Base-by-base conservation (phyloP, 2,888 invertebrate genomes). In the Cheilosia vulpina region DNA sequence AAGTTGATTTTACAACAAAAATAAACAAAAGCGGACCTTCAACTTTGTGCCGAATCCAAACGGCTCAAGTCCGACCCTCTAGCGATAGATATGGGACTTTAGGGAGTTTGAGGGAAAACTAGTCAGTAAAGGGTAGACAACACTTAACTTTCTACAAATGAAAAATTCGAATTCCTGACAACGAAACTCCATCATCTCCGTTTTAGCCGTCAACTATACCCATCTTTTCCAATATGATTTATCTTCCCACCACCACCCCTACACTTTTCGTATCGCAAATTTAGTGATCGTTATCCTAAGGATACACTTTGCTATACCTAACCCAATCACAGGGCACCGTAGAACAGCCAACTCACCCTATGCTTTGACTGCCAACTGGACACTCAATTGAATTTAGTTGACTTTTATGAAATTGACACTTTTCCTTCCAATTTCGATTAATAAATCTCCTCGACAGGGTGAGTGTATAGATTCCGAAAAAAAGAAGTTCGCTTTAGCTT, bases 391-490 rank as follows among this genome's bases (percentile, higher is more conserved):
- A 85, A 85, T 85, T 85, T 81, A 76, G 76, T 72, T 68, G 71
- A 76, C 76, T 87, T 69, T 87, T 87, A 87, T 88, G 87, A 87
- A 87, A 88, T 88, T 88, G 88, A 88, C 88, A 88, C 88, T 88
- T 87, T 79, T 83, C 73, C 78, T 84, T 88, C 87, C 88, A 88
- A 91, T 89, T 89, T 89, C 85, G 76, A 80, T 85, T 85, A 85
- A 85, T 85, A 85, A 85, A 85, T 85, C 75, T 76, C 43, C 66
- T 57, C 66, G 52, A 57, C 41, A 66, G 66, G 47, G 45, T 15
- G 65, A 78, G 77, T 77, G 60, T 50, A 58, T 63, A 38, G 53
- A 71, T 41, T 77, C 34, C 52, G 45, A 43, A 41, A 81, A 81
- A 63, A 81, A 68, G 50, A 72, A 68, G 38, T 68, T 68, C 71